Evolutionary conservation across 2,888 invertebrate genomes (phyloP), one percentile per base, ranked within the genome.

Genomic region (Xestia sexstrigata): DNA sequence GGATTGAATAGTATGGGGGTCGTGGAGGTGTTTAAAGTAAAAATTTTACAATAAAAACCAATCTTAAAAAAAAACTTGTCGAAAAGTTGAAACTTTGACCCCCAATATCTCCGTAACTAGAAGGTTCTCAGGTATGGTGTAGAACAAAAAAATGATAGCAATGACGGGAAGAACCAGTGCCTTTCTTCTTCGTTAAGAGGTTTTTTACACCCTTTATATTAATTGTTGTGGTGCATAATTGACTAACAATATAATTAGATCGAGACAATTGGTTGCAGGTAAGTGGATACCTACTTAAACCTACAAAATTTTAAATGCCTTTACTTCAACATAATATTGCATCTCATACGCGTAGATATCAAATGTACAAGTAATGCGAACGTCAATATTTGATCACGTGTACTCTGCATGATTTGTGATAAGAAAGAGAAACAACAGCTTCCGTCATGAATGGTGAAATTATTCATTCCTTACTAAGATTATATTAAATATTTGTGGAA

Each of bases 301-400:
- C 4, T 30, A 30, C 30, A 30, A 20, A 30, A 20, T 20, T 30
- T 20, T 6, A 60, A 30, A 42, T n/a, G 1, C 15, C 8, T 65
- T 15, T 17, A n/a, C 65, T 5, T 35, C 5, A 5, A 20, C 35
- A 20, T 62, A 58, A 13, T 68, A 35, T 80, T 84, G 71, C 79
- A 74, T 80, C 70, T 78, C 72, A 49, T 80, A 75, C 73, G 78
- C 86, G 81, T 91, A 42, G 39, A 42, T 65, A 89, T 90, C 87
- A 87, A 84, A 85, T 78, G 80, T 78, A 74, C 45, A 58, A 76
- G 73, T 86, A 85, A 87, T 85, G 83, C 82, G 15, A 87, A 87
- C 76, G 83, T 85, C 87, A 89, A 90, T 85, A 89, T 86, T 84
- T 82, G 65, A 84, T 65, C 92, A 92, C 89, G 90, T 86, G 89